Conservation (phyloP, 1,140 invertebrate species). For the Apis cerana region DNA sequence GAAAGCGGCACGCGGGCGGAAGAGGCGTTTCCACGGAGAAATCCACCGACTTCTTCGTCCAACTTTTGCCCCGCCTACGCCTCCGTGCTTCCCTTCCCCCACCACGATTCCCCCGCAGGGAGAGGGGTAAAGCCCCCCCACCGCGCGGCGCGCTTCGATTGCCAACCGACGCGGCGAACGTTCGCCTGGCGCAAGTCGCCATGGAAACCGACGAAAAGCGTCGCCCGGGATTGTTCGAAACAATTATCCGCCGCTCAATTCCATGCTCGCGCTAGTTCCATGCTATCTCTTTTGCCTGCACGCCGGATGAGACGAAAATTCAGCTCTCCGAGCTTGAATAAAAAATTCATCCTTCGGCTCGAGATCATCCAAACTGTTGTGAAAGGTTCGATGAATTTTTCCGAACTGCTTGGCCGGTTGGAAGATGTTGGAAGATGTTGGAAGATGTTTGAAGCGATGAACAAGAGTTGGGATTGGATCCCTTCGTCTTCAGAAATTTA, state of each 20-base stretch:
- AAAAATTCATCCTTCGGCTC: not conserved
- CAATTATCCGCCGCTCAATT: slow-evolving; percentile 81
- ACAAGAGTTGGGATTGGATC: too few species aligned
- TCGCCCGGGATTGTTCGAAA: slow-evolving; percentile 81
- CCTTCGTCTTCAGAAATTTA: too few species aligned
- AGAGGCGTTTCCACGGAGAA: slow-evolving; percentile 57
- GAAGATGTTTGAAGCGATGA: too few species aligned
- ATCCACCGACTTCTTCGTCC: slow-evolving; percentile 64
- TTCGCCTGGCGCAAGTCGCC: slow-evolving; percentile 66
- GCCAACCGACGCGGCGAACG: slow-evolving; percentile 57
- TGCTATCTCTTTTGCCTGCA: slow-evolving; percentile 7
- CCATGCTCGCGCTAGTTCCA: slow-evolving; percentile 67
- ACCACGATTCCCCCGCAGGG: slow-evolving; percentile 38
- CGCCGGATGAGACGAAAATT: not conserved
- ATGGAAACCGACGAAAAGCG: slow-evolving; percentile 74
- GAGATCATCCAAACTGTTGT: not conserved
- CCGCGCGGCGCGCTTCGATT: slow-evolving; percentile 52
- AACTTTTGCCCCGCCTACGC: slow-evolving; percentile 69
- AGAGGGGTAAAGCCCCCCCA: slow-evolving; percentile 54
- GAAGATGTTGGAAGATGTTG: too few species aligned
- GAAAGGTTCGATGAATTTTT: too few species aligned
- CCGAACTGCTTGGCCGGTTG: too few species aligned
- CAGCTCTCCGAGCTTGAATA: too few species aligned
- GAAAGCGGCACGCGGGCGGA: slow-evolving; percentile 42
- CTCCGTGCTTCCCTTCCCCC: slow-evolving; percentile 45